Evolutionary conservation across 2,113 vertebrate species (phyloP).

Genomic region (Haliaeetus leucogaster): DNA sequence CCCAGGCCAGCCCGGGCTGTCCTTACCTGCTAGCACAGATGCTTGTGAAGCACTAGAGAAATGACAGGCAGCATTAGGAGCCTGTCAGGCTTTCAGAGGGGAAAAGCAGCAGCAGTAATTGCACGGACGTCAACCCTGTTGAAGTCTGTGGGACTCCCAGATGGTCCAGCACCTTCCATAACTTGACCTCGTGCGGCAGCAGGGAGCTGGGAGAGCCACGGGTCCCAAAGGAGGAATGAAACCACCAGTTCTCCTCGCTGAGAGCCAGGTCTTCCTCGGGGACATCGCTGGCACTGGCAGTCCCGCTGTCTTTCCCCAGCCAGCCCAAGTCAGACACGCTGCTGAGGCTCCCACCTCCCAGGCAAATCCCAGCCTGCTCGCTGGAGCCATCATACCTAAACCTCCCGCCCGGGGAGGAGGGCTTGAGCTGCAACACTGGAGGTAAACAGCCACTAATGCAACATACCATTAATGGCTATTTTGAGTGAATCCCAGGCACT

Average conservation of each 20-base stretch:
- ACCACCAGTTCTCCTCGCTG: not conserved
- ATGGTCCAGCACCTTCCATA: not conserved
- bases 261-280: fast-evolving
- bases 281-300: fast-evolving
- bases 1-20: not conserved
- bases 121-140: not conserved
- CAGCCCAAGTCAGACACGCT: not conserved
- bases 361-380: not conserved
- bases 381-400: not conserved
- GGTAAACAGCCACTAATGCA: not conserved
- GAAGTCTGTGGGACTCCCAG: not conserved
- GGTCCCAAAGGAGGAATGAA: not conserved
- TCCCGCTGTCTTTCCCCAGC: not conserved
- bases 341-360: not conserved
- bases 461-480: not conserved
- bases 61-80: not conserved
- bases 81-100: not conserved
- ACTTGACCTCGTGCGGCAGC: fast-evolving
- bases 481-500: not conserved
- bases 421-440: not conserved
- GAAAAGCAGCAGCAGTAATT: not conserved
- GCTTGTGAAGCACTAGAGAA: not conserved
- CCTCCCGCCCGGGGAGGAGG: not conserved
- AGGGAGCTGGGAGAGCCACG: not conserved
- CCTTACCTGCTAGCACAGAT: not conserved